Base-by-base conservation (phyloP, 2,113 vertebrate genomes). In the Microcebus ravelobensis region DNA sequence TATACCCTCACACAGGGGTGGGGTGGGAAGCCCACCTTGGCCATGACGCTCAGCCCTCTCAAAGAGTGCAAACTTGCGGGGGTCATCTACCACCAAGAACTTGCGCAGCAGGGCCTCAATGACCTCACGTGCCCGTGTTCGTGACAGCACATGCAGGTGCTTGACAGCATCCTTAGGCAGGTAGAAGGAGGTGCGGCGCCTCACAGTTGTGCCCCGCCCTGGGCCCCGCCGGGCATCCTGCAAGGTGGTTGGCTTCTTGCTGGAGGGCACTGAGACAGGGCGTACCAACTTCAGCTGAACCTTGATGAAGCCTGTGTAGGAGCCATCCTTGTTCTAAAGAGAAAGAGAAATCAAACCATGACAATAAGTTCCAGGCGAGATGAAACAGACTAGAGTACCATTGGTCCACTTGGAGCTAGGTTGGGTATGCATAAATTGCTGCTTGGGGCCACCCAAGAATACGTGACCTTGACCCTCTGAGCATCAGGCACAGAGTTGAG, bases 301-400 rank as follows among this genome's bases (percentile, higher is more conserved):
- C 97, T 99, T 99, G 97, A 99, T 99, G 98, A 99, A 99, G 65
- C 99, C 99, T 0, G 99, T 99, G 98, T 99, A 99, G 39, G 99
- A 99, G 68, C 99, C 99, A 0, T 99, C 99, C 97, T 99, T 99
- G 96, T 99, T 99, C 99, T 99, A 98, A 70, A 94, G 96, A 65
- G 45, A 14, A 55, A 90, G 96, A 90, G 70, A 36, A 3, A 80
- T 25, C 0, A 39, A 71, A 68, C 9, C 48, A 42, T 52, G 48
- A 70, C 45, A 25, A 18, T 25, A 80, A n/a, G 27, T 59, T 80
- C 71, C 48, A 59, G 15, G 23, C 65, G 50, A 87, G 55, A 42
- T 4, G 77, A 74, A 83, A 80, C 3, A 87, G 79, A 55, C 31
- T 8, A 29, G n/a, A n/a, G 68, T n/a, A 74, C n/a, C 25, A 27